Base-by-base conservation (phyloP, 2,888 invertebrate genomes). In the Monopis laevigella region DNA sequence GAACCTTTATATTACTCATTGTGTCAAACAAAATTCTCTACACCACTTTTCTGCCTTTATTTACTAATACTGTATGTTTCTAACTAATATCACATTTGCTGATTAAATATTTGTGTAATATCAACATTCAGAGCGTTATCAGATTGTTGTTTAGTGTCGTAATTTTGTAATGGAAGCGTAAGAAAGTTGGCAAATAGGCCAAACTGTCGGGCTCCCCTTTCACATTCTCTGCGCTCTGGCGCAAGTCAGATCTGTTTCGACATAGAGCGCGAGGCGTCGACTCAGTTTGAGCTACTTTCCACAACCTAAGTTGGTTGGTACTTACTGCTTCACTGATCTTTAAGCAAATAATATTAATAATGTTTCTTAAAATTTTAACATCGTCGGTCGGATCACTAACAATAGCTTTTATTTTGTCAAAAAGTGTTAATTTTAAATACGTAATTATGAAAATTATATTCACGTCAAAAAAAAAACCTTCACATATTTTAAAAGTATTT, bases 191-290 rank as follows among this genome's bases (percentile, higher is more conserved):
- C 24, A 41, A 41, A 34, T 34, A 41, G 41, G 41, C 41, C 41
- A 41, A 40, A 40, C 29, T 30, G 41, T 13, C 41, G 28, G 36
- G 19, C n/a, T 27, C 53, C 55, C 55, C 58, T 60, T 59, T 58
- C 54, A 53, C 53, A 50, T 50, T 43, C 36, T 36, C 36, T 43
- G 47, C 45, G 47, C 48, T 24, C 24, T 18, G 40, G 44, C 47
- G 48, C 46, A 45, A 41, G 43, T 11, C 39, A 41, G 41, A 44
- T 42, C 36, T 36, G 44, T 50, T 47, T 44, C 48, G 43, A 42
- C 46, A 48, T 36, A 29, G 21, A 21, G 18, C 29, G 39, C 29
- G 39, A 36, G 36, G 36, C 36, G 35, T 18, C 35, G 35, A 21
- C 12, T 36, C 36, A 36, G 21, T 18, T 19, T 36, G 21, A 21